These are phyloP conservation scores for Rhinichthys klamathensis DNA, from an alignment of 2,113 vertebrate genomes.

Conservation along the genomic window DNA sequence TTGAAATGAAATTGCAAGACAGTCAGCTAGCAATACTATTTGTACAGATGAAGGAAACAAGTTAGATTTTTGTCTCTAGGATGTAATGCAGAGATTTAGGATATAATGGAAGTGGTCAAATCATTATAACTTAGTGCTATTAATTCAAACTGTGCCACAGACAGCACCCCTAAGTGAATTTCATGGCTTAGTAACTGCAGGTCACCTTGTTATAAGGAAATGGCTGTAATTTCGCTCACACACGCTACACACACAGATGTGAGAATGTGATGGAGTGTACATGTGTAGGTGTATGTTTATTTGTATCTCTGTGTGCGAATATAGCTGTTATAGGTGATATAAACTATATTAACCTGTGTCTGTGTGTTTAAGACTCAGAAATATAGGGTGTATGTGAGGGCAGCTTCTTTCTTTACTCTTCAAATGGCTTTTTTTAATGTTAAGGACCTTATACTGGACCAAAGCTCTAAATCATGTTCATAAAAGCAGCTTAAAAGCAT, in stretches of 20 bases:
- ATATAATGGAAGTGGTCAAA: constrained; percentile 42
- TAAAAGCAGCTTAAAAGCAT: constrained; percentile 66
- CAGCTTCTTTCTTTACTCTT: constrained; percentile 65
- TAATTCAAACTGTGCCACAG: constrained; percentile 29
- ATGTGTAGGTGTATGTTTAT: constrained; percentile 22
- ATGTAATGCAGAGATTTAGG: constrained; percentile 22
- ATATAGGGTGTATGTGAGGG: constrained; percentile 72
- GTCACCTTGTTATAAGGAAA: constrained; percentile 57
- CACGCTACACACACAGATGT: background rate
- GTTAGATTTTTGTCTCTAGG: background rate
- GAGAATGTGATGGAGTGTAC: background rate
- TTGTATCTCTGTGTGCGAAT: constrained; percentile 10
- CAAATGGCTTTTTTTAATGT: constrained; percentile 80
- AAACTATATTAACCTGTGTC: constrained; percentile 75
- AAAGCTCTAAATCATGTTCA: constrained; percentile 77
- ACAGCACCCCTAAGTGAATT: constrained; percentile 46
- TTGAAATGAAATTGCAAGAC: constrained; percentile 28
- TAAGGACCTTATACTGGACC: constrained; percentile 74
- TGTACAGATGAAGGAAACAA: constrained; percentile 3
- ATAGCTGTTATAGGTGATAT: constrained; percentile 57
- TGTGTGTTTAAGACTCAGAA: constrained; percentile 66
- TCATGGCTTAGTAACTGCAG: constrained; percentile 45
- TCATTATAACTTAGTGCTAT: constrained; percentile 12
- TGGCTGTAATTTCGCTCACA: constrained; percentile 28
- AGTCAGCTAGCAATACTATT: constrained; percentile 12